Evolutionary conservation across 2,113 vertebrate species (phyloP).

Genomic region (Australoheros scitulus): DNA sequence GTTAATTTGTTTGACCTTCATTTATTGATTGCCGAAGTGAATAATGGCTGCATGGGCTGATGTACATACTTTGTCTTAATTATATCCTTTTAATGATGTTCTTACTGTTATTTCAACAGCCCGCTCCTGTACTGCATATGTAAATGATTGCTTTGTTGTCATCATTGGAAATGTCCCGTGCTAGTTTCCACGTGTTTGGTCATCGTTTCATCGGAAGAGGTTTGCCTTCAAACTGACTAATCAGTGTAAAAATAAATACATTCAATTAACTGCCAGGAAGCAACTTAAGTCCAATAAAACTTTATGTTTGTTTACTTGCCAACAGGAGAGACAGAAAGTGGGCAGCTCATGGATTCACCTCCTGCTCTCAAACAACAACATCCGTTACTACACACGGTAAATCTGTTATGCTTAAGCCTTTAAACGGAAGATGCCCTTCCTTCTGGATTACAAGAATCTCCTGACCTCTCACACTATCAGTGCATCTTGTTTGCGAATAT

Average conservation of each 20-base stretch:
- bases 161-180: not conserved
- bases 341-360: not conserved
- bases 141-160: not conserved
- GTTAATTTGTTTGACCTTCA: not conserved
- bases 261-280: not conserved
- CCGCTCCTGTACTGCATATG: not conserved
- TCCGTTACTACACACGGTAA: not conserved
- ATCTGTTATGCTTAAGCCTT: not conserved
- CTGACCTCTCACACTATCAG: not conserved
- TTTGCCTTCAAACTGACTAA: not conserved
- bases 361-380: not conserved
- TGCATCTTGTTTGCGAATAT: not conserved
- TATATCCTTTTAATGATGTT: not conserved
- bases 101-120: not conserved
- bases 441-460: conserved; percentile 9
- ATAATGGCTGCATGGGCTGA: not conserved
- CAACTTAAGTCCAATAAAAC: not conserved
- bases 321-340: not conserved
- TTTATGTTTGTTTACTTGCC: conserved; percentile 1
- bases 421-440: not conserved
- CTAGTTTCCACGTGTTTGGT: not conserved
- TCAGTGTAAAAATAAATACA: not conserved
- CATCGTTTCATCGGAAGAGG: not conserved
- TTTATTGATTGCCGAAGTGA: not conserved
- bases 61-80: not conserved